Conservation (phyloP, 2,888 invertebrate species). For the Drosophila cyrtoloma region DNA sequence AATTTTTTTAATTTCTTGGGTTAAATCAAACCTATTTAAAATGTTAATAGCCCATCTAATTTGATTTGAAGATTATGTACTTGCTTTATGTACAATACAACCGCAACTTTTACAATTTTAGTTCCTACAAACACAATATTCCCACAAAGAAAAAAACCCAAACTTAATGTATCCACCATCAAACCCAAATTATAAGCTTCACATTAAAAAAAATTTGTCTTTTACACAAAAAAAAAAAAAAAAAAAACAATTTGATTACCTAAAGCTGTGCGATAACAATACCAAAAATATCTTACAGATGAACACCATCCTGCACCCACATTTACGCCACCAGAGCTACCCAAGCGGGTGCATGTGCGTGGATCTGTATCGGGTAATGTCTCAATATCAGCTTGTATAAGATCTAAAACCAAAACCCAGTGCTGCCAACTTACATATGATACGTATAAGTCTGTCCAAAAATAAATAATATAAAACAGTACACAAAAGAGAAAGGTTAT, state of each 20-base stretch:
- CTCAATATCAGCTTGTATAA: conserved; percentile 54
- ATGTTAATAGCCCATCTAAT: conserved; percentile 35
- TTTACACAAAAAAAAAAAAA: conserved; percentile 50
- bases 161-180: conserved; percentile 47
- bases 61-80: conserved; percentile 52
- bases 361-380: conserved; percentile 88
- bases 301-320: conserved; percentile 98
- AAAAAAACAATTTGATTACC: conserved; percentile 43
- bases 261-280: conserved; percentile 87
- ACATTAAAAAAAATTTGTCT: conserved; percentile 49
- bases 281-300: conserved; percentile 91
- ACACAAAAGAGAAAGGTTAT: conserved; percentile 62
- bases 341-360: conserved; percentile 99
- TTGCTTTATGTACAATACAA: conserved; percentile 51
- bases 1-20: conserved; percentile 28
- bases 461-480: conserved; percentile 2
- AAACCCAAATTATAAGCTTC: conserved; percentile 56
- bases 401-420: conserved; percentile 24
- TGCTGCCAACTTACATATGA: conserved; percentile 20
- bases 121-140: conserved; percentile 58
- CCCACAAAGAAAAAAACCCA: conserved; percentile 24
- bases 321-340: conserved; percentile 99
- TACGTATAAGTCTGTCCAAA: conserved; percentile 36
- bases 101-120: conserved; percentile 41
- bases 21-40: conserved; percentile 9